A percentile compares a stretch with the other conserved stretches of the same genome.
phyloP scores from a whole-genome alignment of 2,113 vertebrate genomes.

The Oreocharis arfaki region DNA sequence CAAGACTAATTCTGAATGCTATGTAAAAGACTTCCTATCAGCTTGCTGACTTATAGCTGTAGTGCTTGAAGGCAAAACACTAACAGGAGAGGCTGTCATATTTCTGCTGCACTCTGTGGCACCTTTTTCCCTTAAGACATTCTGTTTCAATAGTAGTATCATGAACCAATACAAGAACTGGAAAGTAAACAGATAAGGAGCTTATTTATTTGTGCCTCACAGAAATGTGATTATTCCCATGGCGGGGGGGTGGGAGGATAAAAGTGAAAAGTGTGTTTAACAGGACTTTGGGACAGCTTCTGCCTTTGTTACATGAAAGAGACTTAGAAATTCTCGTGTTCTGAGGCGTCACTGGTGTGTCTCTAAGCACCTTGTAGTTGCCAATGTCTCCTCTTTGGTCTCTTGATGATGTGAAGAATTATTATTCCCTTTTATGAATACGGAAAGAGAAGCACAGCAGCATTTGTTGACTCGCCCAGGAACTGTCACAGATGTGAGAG shows the following conservation, averaged over 20 bases:
- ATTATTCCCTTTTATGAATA: not conserved
- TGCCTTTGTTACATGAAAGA: not conserved
- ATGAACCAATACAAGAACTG: not conserved
- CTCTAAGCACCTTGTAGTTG: not conserved
- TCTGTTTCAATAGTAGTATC: not conserved
- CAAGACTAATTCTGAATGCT: not conserved
- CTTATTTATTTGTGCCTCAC: not conserved
- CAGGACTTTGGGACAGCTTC: not conserved
- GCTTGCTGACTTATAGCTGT: not conserved
- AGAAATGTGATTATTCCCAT: not conserved
- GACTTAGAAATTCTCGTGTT: not conserved
- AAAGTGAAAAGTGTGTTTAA: not conserved
- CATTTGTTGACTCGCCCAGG: not conserved
- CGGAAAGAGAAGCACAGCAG: not conserved
- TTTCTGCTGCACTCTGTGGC: not conserved
- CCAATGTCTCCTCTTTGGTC: not conserved
- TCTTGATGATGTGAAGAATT: not conserved
- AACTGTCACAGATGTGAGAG: not conserved
- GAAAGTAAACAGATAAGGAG: not conserved
- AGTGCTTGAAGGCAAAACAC: not conserved
- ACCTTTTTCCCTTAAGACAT: not conserved
- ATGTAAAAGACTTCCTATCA: not conserved
- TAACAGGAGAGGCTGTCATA: not conserved
- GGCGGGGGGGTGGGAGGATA: fast-evolving
- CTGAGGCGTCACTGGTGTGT: not conserved